Base-by-base conservation (phyloP, 2,113 vertebrate species). In the Neodontobutis hainanensis region DNA sequence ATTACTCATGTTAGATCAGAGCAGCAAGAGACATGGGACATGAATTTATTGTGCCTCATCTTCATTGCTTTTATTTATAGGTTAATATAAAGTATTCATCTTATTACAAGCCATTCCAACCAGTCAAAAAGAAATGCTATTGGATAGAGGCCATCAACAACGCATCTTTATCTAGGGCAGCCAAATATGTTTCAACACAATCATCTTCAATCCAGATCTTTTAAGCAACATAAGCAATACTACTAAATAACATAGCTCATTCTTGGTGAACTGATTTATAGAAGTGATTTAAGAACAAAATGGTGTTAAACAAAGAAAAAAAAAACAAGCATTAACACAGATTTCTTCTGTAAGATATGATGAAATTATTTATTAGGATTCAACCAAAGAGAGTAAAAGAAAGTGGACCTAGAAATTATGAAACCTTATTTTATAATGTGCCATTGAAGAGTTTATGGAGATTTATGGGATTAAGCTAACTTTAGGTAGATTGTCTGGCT, bases 81-180 rank as follows among this genome's bases (percentile, higher is more conserved):
- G 52, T 55, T 55, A 55, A 55, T 36, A 55, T 55, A 55, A 55
- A 55, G 52, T 55, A 55, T 55, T 55, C 52, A 55, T 55, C 52
- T 55, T 55, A 55, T 36, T 36, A 55, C 52, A 34, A 14, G 34
- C 14, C 52, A 12, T 38, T 36, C 36, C 52, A 55, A 55, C 32
- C 52, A 55, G 32, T 55, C 52, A 55, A 55, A 55, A 34, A 55
- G 34, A 55, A 36, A 55, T 34, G 34, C 34, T 55, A 36, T 55
- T 55, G 52, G 52, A 55, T 34, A 55, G 34, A 55, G 52, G 52
- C 52, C 52, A 55, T 34, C 32, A 38, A 55, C 52, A 55, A 55
- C 36, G 34, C 52, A 55, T 55, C 34, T 55, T 55, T 36, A 32
- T 14, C n/a, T 7, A 55, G 12, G n/a, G 52, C 12, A n/a, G 36